Evolutionary conservation across 2,888 invertebrate genomes (phyloP), one percentile per base, ranked within the genome.

Genomic region (Parnassius smintheus): DNA sequence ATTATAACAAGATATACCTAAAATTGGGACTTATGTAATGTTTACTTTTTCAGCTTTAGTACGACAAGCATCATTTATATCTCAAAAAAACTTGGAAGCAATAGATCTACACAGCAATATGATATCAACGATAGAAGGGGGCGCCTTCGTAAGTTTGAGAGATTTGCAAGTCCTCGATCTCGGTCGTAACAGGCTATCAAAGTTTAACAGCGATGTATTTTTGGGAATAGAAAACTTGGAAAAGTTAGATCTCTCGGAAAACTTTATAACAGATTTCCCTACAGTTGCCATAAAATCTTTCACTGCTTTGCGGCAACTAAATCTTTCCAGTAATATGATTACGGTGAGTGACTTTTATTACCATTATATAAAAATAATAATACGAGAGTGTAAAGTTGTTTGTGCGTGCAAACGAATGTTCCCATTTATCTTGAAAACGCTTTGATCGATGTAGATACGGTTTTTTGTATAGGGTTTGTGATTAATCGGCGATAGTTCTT

Each of bases 171-270:
- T 92, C 67, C 93, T 98, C 45, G 95, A 95, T 79, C 85, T 97
- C 56, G 94, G 96, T 2, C 94, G 95, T 69, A 98, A 98, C 86
- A 93, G 95, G 68, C 92, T 98, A 13, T 93, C 94, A 9, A 94
- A 95, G 73, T 94, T 98, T 76, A 97, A 97, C 82, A 96, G 96
- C 80, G 96, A 97, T 77, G 95, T 96, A 59, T 96, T 97, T 75
- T 94, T 94, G 91, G 95, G 96, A 60, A 94, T 96, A 4, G 93
- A 94, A 63, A 95, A 95, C 72, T 89, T 98, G 66, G 94, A 96
- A 73, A 95, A 94, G 72, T 88, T 98, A 69, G 97, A 98, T 81
- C 89, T 98, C 41, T 96, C 97, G 0, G 95, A 96, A 76, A 98
- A 98, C 90, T 97, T 96, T 80, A 94, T 98, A 61, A 92, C 93